Evolutionary conservation across 2,888 invertebrate species (phyloP).

Genomic region (Phyllotreta cruciferae): DNA sequence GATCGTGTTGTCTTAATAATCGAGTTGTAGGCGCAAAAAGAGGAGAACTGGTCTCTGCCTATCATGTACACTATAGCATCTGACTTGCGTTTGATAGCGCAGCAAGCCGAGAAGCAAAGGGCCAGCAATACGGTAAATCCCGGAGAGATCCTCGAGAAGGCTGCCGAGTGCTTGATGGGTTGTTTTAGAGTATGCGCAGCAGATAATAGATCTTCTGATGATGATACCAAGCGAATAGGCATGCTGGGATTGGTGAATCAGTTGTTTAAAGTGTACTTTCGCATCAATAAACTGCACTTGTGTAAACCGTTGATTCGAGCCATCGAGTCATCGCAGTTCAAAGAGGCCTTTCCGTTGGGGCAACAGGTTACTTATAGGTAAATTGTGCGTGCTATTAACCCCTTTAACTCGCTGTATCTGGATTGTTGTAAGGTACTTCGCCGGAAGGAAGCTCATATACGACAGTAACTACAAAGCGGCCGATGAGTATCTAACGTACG

Average conservation of each 20-base stretch:
- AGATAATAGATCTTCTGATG: slow-evolving; percentile 88
- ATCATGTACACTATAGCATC: slow-evolving; percentile 89
- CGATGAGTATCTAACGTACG: slow-evolving; percentile 90
- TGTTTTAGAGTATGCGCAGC: slow-evolving; percentile 95
- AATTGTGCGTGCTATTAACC: slow-evolving; percentile 7
- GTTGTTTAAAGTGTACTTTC: slow-evolving; percentile 84
- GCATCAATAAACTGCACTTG: slow-evolving; percentile 87
- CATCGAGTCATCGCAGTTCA: slow-evolving; percentile 90
- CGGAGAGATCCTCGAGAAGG: slow-evolving; percentile 86
- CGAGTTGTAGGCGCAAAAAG: slow-evolving; percentile 77
- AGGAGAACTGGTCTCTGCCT: slow-evolving; percentile 97
- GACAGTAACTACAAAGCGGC: slow-evolving; percentile 95
- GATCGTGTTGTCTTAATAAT: too few relatives aligned
- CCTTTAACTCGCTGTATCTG: too few relatives aligned
- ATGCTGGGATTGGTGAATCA: slow-evolving; percentile 97
- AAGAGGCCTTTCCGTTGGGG: slow-evolving; percentile 87
- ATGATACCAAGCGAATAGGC: slow-evolving; percentile 93
- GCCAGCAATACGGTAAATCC: slow-evolving; percentile 63
- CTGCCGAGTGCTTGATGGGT: slow-evolving; percentile 90
- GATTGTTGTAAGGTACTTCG: slow-evolving; percentile 73
- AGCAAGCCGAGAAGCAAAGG: slow-evolving; percentile 74
- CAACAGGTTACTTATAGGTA: slow-evolving; percentile 93
- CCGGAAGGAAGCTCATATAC: slow-evolving; percentile 98
- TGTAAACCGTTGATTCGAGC: slow-evolving; percentile 96
- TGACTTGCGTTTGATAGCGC: slow-evolving; percentile 81